Percentiles rank a stretch among this genome's conserved stretches.
Conservation (phyloP, 2,113 vertebrate genomes). For the Myiozetetes cayanensis region DNA sequence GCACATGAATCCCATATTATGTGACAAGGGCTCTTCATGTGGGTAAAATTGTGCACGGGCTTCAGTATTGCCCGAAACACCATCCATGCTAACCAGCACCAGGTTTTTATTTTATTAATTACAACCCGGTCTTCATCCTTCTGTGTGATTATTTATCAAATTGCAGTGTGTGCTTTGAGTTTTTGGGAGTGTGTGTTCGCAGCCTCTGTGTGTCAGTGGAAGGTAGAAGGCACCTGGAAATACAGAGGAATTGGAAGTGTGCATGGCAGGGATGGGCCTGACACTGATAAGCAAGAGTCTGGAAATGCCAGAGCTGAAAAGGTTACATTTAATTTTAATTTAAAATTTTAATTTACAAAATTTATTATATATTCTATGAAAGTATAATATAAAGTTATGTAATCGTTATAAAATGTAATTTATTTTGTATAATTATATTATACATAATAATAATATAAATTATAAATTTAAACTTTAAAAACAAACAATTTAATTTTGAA, state of each 20-base stretch:
- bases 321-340: background rate
- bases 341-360: fast-evolving
- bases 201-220: fast-evolving
- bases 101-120: background rate
- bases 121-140: background rate
- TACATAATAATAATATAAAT: background rate
- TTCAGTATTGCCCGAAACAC: background rate
- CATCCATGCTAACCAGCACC: background rate
- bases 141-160: background rate
- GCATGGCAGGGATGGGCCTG: background rate
- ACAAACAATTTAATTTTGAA: background rate
- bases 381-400: background rate
- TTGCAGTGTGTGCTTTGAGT: fast-evolving
- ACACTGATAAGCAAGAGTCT: background rate
- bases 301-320: background rate
- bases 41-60: background rate
- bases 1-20: fast-evolving
- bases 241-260: background rate
- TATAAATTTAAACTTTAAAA: background rate
- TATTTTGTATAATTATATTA: background rate
- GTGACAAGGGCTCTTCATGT: background rate
- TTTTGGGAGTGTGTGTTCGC: fast-evolving
- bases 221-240: background rate
- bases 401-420: too few species aligned
- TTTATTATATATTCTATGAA: background rate